These are phyloP conservation scores for Crioceris asparagi DNA, from an alignment of 2,888 invertebrate species.

Conservation along the genomic window DNA sequence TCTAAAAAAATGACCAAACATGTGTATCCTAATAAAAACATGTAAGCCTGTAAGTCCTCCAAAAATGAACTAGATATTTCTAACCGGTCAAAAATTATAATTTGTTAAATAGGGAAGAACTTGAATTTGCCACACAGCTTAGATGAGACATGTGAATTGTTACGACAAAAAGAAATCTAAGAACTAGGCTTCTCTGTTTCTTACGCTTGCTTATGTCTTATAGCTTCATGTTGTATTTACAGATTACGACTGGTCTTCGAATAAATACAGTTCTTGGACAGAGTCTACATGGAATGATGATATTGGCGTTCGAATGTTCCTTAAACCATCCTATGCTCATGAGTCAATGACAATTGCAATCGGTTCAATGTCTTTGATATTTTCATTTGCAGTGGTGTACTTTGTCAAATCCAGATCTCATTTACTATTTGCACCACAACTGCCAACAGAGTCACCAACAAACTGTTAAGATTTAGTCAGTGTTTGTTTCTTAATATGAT, in stretches of 20 bases:
- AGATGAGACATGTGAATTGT: too few relatives aligned
- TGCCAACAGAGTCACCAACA: constrained; percentile 22
- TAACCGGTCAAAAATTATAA: too few relatives aligned
- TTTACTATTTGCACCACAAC: constrained; percentile 35
- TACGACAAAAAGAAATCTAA: too few relatives aligned
- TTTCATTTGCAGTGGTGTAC: constrained; percentile 44
- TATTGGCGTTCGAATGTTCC: constrained; percentile 67
- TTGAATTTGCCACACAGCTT: too few relatives aligned
- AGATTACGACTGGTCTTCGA: constrained; percentile 70
- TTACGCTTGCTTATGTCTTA: not conserved
- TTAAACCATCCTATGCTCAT: constrained; percentile 54
- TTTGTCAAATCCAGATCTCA: constrained; percentile 42
- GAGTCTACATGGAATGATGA: constrained; percentile 75
- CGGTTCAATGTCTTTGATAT: constrained; percentile 40
- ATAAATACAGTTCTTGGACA: constrained; percentile 76
- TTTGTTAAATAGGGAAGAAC: too few relatives aligned
- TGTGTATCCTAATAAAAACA: too few relatives aligned
- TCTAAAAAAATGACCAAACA: too few relatives aligned
- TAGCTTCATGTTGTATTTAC: constrained; percentile 14
- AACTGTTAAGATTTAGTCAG: constrained; percentile 21
- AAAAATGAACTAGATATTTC: too few relatives aligned
- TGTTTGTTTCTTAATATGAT: too few relatives aligned
- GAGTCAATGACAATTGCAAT: constrained; percentile 45
- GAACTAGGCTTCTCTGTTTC: not conserved
- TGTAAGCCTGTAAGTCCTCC: too few relatives aligned